Evolutionary conservation across 1,140 invertebrate genomes (phyloP), one percentile per base, ranked within the genome.

Genomic region (Cherax destructor): DNA sequence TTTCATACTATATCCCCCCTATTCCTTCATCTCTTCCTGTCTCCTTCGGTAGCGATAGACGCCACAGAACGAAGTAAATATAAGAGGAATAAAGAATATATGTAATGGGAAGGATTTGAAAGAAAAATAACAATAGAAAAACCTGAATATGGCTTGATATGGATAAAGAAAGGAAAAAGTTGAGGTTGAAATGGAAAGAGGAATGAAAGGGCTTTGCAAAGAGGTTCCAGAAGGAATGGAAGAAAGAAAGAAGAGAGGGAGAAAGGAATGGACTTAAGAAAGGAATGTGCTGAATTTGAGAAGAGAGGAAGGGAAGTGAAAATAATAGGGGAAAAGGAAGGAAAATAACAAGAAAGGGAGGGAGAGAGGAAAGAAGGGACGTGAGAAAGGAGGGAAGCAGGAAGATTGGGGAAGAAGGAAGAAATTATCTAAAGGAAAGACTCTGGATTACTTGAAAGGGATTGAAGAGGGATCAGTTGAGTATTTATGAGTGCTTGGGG

Each of bases 361-460:
- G n/a, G 69, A 24, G 5, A 9, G 24, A 30, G 24, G 21, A 21
- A 30, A 5, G 69, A 3, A 74, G 69, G 6, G 69, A 74, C 7
- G 69, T 4, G 7, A 30, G n/a, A 7, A 10, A 74, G 21, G 69
- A 5, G 5, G 6, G 69, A 10, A 9, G 21, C 21, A 7, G n/a
- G n/a, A 74, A 7, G 69, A n/a, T 0, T 24, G n/a, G 69, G 69
- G 21, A 24, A 30, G n/a, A 11, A 74, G 69, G n/a, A 21, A 69
- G 69, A 30, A 4, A 7, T 4, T 74, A 81, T 81, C 18, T 6
- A 7, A 30, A 52, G 21, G 21, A 10, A 81, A n/a, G 50, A 21
- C 47, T 79, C 78, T 10, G 16, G 78, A 79, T 79, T 41, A 79
- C 78, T 11, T 24, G 79, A 81, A 81, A 79, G 79, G 50, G 79